Percentiles rank a stretch among this genome's conserved stretches.
Evolutionary conservation across 2,888 invertebrate genomes (phyloP).

Genomic region (Reticulitermes lucifugus): DNA sequence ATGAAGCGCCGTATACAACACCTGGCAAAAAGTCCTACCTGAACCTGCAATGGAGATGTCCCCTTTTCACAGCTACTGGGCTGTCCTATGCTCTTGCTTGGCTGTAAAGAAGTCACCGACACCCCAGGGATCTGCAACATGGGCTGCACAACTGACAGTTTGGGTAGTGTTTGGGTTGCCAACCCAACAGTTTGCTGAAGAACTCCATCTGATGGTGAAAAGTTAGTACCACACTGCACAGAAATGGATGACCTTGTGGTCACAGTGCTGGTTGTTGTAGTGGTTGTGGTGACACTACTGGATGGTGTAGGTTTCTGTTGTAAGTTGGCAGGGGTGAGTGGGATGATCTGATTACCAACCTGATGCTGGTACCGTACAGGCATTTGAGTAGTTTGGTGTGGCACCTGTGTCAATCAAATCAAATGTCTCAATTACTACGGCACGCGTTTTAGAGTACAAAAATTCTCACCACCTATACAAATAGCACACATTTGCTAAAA

Average conservation of each 20-base stretch:
- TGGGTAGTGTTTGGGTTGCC: slow-evolving; percentile 3
- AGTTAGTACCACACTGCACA: slow-evolving; percentile 34
- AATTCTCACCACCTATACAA: too few species aligned
- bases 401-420: neutral
- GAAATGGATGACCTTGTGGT: slow-evolving; percentile 32
- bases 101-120: neutral
- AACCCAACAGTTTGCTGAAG: neutral
- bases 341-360: slow-evolving; percentile 63
- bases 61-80: slow-evolving; percentile 52
- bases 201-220: neutral
- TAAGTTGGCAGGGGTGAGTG: slow-evolving; percentile 46
- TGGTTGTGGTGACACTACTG: slow-evolving; percentile 44
- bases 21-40: slow-evolving; percentile 53
- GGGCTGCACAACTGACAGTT: slow-evolving; percentile 7
- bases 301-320: slow-evolving; percentile 44
- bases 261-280: slow-evolving; percentile 46
- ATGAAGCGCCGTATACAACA: too few species aligned
- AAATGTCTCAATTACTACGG: too few species aligned
- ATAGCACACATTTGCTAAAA: too few species aligned
- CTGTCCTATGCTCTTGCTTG: neutral
- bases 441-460: too few species aligned
- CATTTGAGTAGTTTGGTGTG: slow-evolving; percentile 37
- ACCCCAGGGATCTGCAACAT: neutral
- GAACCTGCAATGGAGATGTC: slow-evolving; percentile 59
- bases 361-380: slow-evolving; percentile 63